These are phyloP conservation scores for Sitta carolinensis DNA, from an alignment of 2,797 vertebrate genomes.

Conservation along the genomic window DNA sequence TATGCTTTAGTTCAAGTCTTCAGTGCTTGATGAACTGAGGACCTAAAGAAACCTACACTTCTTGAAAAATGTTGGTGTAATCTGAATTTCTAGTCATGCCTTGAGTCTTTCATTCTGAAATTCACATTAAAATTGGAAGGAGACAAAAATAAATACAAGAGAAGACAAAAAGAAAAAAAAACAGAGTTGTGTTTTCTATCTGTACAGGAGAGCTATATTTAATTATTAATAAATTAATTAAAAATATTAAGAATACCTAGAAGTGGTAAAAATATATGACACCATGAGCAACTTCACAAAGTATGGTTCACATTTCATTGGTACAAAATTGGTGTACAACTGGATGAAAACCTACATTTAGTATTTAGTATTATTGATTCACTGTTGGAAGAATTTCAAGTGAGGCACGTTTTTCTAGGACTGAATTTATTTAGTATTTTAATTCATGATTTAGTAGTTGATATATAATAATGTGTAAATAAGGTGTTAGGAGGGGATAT, in stretches of 20 bases:
- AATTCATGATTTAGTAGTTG: background rate
- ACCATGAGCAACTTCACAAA: background rate
- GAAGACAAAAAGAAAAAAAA: background rate
- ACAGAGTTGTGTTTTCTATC: background rate
- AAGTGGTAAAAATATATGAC: background rate
- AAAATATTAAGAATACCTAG: background rate
- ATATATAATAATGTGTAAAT: background rate
- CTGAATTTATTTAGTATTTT: background rate
- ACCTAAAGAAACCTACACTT: background rate
- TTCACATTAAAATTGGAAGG: background rate
- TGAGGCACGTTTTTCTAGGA: background rate
- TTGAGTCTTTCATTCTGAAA: background rate
- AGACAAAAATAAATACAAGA: background rate
- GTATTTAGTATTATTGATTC: background rate
- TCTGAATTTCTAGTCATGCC: background rate
- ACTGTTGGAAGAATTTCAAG: constrained; percentile 1
- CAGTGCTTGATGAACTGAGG: background rate
- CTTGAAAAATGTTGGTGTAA: background rate
- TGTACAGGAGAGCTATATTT: background rate
- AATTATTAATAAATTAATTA: background rate
- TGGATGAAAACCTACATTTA: background rate
- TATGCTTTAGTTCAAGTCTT: background rate
- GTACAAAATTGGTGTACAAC: background rate
- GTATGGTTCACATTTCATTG: background rate
- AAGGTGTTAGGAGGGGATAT: background rate